A percentile compares a stretch with the other conserved stretches of the same genome.
Evolutionary conservation across 1,140 invertebrate genomes (phyloP).

Genomic region (Cydia splendana): DNA sequence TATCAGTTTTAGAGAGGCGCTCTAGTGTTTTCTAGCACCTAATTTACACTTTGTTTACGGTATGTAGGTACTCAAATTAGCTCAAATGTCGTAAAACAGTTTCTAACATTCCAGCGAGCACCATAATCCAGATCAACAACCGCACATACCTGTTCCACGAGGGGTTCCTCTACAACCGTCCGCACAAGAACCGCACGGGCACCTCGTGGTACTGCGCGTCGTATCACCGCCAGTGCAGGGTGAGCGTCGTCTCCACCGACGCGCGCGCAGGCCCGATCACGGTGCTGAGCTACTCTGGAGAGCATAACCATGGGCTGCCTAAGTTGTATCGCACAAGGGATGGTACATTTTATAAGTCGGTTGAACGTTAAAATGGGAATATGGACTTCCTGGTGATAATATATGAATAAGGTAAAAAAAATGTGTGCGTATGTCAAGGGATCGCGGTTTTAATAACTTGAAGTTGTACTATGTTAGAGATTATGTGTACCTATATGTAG

Average conservation of each 20-base stretch:
- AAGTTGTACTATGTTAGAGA: too few relatives aligned
- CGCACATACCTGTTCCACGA: slow-evolving; percentile 37
- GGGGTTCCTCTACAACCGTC: slow-evolving; percentile 46
- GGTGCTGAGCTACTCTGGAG: background rate
- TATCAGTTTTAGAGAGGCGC: too few relatives aligned
- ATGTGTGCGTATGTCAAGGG: too few relatives aligned
- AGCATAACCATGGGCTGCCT: slow-evolving; percentile 26
- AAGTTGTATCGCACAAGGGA: slow-evolving; percentile 40
- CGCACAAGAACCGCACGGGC: slow-evolving; percentile 7
- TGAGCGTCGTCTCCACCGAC: background rate
- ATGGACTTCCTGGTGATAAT: too few relatives aligned
- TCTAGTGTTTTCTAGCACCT: too few relatives aligned
- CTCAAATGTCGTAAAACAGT: background rate
- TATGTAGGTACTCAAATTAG: too few relatives aligned
- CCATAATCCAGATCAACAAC: slow-evolving; percentile 36
- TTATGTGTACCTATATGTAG: too few relatives aligned
- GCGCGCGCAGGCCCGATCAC: background rate
- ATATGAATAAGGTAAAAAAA: too few relatives aligned
- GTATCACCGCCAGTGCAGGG: background rate
- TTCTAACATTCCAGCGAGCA: slow-evolving; percentile 34
- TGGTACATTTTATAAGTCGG: slow-evolving; percentile 40
- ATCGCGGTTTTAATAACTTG: too few relatives aligned
- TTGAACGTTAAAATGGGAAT: background rate
- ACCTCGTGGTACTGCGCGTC: slow-evolving; percentile 44
- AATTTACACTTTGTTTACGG: too few relatives aligned